A percentile compares a stretch with the other conserved stretches of the same genome.
Evolutionary conservation across 2,797 vertebrate genomes (phyloP).

Genomic region (Sebastes alutus): DNA sequence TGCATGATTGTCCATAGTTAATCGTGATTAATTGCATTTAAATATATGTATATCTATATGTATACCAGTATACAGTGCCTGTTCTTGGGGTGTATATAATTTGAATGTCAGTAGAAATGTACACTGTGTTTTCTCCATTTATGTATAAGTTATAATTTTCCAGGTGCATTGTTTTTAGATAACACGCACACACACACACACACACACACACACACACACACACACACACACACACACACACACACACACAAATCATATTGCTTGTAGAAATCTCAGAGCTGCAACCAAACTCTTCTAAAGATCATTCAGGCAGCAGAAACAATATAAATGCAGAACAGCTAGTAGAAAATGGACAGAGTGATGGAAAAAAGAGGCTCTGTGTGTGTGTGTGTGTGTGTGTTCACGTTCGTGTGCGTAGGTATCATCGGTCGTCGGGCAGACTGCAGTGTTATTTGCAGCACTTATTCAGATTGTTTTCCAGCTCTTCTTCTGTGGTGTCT

Average conservation of each 20-base stretch:
- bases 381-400: neutral
- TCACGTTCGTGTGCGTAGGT: neutral
- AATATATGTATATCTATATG: too few species aligned
- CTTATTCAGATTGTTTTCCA: constrained; percentile 59
- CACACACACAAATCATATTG: neutral
- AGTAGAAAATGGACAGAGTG: constrained; percentile 39
- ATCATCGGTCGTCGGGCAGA: constrained; percentile 15
- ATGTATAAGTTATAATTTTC: neutral
- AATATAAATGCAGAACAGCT: constrained; percentile 76
- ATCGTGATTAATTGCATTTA: too few species aligned
- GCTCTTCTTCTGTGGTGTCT: constrained; percentile 51
- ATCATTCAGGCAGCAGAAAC: constrained; percentile 60
- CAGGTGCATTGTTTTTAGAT: neutral
- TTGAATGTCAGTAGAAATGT: neutral
- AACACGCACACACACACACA: neutral
- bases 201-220: neutral
- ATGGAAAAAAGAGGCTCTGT: constrained; percentile 6
- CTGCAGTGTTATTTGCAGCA: constrained; percentile 55
- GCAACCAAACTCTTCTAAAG: constrained; percentile 36
- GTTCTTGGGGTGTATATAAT: neutral
- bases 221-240: neutral
- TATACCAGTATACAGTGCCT: too few species aligned
- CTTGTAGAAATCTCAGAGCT: constrained; percentile 7
- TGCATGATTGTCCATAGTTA: too few species aligned
- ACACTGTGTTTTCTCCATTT: neutral